Evolutionary conservation across 2,113 vertebrate species (phyloP).

Genomic region (Stictonetta naevosa): DNA sequence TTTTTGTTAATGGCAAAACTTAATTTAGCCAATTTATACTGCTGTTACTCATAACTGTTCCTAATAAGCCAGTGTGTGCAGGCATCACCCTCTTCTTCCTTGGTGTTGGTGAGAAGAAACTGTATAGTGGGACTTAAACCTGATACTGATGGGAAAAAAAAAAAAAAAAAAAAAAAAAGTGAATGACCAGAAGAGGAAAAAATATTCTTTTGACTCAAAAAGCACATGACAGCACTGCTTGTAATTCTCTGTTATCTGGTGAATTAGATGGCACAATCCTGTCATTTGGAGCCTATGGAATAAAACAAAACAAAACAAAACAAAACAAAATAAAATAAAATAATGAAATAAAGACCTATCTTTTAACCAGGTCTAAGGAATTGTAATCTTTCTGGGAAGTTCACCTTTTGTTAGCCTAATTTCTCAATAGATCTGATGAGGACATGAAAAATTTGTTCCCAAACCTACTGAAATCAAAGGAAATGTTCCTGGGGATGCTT

Average conservation of each 20-base stretch:
- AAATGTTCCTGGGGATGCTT: background rate
- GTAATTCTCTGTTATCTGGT: background rate
- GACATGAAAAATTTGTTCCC: background rate
- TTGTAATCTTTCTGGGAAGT: background rate
- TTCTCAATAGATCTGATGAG: background rate
- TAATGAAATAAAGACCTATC: background rate
- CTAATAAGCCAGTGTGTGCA: background rate
- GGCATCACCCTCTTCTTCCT: background rate
- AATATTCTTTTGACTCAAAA: background rate
- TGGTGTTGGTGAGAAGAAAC: background rate
- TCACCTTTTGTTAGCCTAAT: background rate
- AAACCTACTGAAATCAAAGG: background rate
- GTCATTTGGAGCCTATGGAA: background rate
- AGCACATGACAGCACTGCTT: background rate
- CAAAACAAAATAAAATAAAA: background rate
- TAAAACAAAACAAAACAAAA: background rate
- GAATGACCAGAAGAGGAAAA: background rate
- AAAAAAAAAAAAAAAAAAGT: background rate
- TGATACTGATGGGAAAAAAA: background rate
- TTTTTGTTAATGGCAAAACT: conserved; percentile 44
- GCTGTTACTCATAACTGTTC: conserved; percentile 18
- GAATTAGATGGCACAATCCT: background rate
- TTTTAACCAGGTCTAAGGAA: background rate
- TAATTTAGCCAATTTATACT: background rate
- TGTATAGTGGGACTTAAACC: background rate